A percentile compares a stretch with the other conserved stretches of the same genome.
Conservation (phyloP, 2,113 vertebrate genomes). For the Zeus faber region DNA sequence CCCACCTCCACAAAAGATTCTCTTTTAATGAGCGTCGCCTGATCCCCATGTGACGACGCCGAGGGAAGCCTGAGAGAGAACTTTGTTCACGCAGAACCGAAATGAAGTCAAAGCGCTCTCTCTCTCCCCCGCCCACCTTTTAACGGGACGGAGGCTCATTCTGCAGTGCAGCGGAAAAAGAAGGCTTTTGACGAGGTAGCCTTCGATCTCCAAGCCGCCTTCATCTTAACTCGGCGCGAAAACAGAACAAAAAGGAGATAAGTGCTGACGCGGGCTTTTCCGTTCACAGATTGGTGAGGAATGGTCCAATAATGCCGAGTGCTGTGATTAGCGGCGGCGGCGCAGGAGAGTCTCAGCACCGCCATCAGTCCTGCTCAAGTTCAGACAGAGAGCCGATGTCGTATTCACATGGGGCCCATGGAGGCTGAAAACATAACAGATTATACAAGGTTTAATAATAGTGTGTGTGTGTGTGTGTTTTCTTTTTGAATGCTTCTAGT, state of each 20-base stretch:
- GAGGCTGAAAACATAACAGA: constrained; percentile 16
- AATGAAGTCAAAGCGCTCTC: neutral
- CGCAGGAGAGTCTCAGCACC: constrained; percentile 18
- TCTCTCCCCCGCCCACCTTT: too few species aligned
- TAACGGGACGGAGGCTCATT: neutral
- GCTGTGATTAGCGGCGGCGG: constrained; percentile 41
- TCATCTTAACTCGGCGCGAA: constrained; percentile 2
- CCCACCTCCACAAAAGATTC: neutral
- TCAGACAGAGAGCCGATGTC: constrained; percentile 24
- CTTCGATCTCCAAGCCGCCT: constrained; percentile 1
- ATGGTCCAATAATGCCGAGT: constrained; percentile 42
- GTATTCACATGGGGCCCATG: constrained; percentile 15
- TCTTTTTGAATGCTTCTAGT: neutral
- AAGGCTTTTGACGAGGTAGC: neutral
- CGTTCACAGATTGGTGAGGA: constrained; percentile 40
- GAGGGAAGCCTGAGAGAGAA: neutral
- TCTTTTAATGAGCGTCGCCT: neutral
- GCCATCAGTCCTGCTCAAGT: constrained; percentile 41
- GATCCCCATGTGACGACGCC: neutral
- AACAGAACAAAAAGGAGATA: constrained; percentile 15
- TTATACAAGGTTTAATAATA: constrained; percentile 18
- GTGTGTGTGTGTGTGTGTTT: neutral
- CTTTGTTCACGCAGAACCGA: neutral
- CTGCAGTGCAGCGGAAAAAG: neutral
- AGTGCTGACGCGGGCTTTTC: constrained; percentile 35